Percentiles rank a stretch among this genome's conserved stretches.
Conservation (phyloP, 2,888 invertebrate species). For the Neocrepidodera transversa region DNA sequence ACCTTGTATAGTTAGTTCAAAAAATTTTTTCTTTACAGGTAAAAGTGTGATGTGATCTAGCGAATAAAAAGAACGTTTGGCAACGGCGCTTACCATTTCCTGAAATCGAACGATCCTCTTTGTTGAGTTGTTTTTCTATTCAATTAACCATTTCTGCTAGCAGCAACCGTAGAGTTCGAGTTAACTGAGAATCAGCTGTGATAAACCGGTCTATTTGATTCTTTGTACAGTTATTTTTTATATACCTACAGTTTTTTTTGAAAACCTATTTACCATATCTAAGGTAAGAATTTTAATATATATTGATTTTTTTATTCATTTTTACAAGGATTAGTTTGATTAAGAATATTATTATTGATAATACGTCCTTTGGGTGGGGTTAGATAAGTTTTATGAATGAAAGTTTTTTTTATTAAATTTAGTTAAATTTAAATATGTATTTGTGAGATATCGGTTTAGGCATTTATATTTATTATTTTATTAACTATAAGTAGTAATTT, state of each 20-base stretch:
- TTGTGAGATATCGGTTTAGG: neutral
- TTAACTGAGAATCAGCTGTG: constrained; percentile 35
- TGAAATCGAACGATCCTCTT: constrained; percentile 27
- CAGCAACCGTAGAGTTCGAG: constrained; percentile 17
- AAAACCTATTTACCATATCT: constrained; percentile 23
- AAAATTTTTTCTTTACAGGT: too few species aligned
- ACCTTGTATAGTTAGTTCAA: too few species aligned
- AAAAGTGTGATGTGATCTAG: too few species aligned
- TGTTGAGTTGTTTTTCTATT: constrained; percentile 25
- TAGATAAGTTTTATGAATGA: neutral
- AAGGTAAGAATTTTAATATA: constrained; percentile 31
- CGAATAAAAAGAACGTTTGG: too few species aligned
- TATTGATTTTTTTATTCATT: neutral
- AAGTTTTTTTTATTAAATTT: neutral
- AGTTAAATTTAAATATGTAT: neutral
- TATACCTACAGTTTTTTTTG: constrained; percentile 16
- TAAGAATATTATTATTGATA: too few species aligned
- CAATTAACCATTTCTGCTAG: constrained; percentile 31
- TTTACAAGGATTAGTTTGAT: too few species aligned
- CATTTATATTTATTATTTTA: neutral
- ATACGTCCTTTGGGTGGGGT: constrained; percentile 11
- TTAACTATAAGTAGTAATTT: neutral
- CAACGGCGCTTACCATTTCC: constrained; percentile 22
- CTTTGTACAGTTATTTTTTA: constrained; percentile 37
- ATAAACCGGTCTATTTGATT: constrained; percentile 33